These are phyloP conservation scores for Cassiopea andromeda DNA, from an alignment of 30 jellyfish, hydroid and myxozoan species.

Conservation along the genomic window DNA sequence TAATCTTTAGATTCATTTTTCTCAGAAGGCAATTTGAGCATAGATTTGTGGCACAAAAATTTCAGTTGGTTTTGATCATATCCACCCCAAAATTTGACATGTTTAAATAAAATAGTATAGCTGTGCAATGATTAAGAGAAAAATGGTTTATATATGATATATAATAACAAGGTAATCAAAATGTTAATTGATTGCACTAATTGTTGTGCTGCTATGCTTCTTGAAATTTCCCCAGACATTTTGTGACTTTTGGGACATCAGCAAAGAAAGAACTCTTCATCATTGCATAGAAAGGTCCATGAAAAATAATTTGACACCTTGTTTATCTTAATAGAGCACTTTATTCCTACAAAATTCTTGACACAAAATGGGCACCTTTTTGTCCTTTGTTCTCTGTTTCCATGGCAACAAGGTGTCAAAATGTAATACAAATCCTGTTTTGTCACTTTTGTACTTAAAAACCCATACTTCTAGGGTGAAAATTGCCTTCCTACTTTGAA, in stretches of 20 bases:
- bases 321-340: neutral
- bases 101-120: neutral
- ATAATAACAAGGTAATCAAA: conserved; percentile 1
- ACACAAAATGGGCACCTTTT: neutral
- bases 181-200: neutral
- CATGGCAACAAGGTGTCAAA: neutral
- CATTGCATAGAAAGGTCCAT: conserved; percentile 1
- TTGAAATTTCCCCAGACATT: neutral
- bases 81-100: neutral
- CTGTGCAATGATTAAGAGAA: conserved; percentile 12
- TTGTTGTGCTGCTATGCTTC: neutral
- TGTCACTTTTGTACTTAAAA: neutral
- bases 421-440: neutral
- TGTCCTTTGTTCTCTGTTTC: neutral
- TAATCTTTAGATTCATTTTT: neutral
- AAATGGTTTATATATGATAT: neutral
- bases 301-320: neutral
- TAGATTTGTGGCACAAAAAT: neutral
- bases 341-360: neutral
- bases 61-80: neutral
- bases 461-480: neutral
- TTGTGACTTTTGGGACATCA: neutral
- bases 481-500: neutral
- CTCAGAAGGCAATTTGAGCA: neutral
- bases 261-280: neutral